These are phyloP conservation scores for Apus apus DNA, from an alignment of 2,113 vertebrate species.

Conservation along the genomic window DNA sequence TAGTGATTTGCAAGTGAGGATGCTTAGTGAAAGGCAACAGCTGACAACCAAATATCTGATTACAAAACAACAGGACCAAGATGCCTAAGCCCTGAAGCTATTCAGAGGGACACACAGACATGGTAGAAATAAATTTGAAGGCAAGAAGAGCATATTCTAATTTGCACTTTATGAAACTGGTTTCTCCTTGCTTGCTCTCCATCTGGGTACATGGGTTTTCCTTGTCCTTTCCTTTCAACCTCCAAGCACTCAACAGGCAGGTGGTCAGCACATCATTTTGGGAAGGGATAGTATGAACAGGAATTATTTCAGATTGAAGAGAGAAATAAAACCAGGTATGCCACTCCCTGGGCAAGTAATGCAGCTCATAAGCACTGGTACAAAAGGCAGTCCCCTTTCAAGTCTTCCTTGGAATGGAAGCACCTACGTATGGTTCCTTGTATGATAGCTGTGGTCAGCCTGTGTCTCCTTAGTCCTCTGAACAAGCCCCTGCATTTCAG, in stretches of 20 bases:
- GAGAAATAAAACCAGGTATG: neutral
- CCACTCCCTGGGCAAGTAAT: neutral
- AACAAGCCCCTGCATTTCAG: neutral
- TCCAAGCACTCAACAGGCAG: neutral
- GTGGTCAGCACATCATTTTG: neutral
- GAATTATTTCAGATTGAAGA: neutral
- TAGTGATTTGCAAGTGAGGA: neutral
- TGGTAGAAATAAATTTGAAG: neutral
- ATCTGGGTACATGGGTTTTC: neutral
- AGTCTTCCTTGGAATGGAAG: neutral
- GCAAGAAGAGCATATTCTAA: neutral
- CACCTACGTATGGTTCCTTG: neutral
- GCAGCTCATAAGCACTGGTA: neutral
- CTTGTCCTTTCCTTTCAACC: neutral
- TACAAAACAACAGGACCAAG: neutral
- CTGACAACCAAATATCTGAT: neutral
- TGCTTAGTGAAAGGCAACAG: neutral
- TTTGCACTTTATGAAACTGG: neutral
- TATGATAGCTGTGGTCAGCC: neutral
- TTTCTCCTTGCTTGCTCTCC: neutral
- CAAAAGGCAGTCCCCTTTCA: neutral
- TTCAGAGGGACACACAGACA: neutral
- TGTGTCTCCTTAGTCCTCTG: accelerated
- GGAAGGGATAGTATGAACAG: neutral
- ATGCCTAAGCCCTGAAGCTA: neutral